Evolutionary conservation across 2,113 vertebrate species (phyloP), one percentile per base, ranked within the genome.

Genomic region (Xyrauchen texanus): DNA sequence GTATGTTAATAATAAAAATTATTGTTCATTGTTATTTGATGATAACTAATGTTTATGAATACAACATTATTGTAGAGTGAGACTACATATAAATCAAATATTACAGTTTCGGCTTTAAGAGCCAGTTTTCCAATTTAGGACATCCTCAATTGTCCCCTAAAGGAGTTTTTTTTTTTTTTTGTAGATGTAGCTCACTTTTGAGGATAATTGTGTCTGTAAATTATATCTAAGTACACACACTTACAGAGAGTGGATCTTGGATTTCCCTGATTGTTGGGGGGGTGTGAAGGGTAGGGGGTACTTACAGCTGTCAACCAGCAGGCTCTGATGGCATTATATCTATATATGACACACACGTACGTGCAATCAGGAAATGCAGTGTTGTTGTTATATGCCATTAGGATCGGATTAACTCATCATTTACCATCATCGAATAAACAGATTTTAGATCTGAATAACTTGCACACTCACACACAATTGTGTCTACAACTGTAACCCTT

Each of bases 311-410:
- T 53, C 71, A 68, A 49, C 7, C 63, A 53, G 62, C 67, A 55
- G 57, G 46, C 52, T 42, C 46, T 53, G 63, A 42, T 81, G 63
- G 61, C 47, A 63, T 76, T 44, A 65, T 65, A 55, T 11, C 7
- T 44, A 65, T 65, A 55, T 11, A 11, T 52, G 12, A 72, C 62
- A 77, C 71, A 77, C 42, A 44, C 7, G 73, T 62, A 60, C 66
- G 51, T 44, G 78, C 52, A 60, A 57, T 76, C 73, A 11, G 53
- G 34, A 78, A 61, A 67, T 76, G 81, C 83, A 85, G 78, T 72
- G 75, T 69, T 55, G 11, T 16, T 13, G 75, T 73, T 77, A 84
- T 34, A 70, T 21, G 53, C 67, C 66, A 78, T 78, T 60, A 42
- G 16, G 16, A 62, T 4, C 46, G 21, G 67, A 70, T 71, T 63